Percentiles rank a stretch among this genome's conserved stretches.
These are phyloP conservation scores for Halisarca cf. caerulea DNA, from an alignment of 37 sponge, comb jelly and placozoan species.

Conservation along the genomic window DNA sequence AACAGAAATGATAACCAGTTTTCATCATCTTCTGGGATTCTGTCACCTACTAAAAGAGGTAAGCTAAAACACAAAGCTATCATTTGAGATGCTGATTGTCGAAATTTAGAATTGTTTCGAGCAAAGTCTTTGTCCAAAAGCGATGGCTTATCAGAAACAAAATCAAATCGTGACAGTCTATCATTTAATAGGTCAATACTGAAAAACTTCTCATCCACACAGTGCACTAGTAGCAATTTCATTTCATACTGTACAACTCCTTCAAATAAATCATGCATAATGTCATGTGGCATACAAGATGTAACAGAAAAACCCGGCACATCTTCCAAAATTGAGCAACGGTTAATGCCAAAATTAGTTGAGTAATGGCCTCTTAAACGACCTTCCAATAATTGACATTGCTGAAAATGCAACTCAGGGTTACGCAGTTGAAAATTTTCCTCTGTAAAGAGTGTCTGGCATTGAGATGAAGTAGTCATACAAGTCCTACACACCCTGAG, in stretches of 20 bases:
- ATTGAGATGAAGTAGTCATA: conserved; percentile 28
- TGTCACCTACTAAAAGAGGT: conserved; percentile 45
- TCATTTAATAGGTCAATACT: conserved; percentile 22
- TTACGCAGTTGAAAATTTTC: conserved; percentile 13
- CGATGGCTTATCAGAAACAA: conserved; percentile 25
- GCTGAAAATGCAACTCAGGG: conserved; percentile 25
- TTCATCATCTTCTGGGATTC: conserved; percentile 46
- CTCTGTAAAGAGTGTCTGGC: not conserved
- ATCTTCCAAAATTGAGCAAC: conserved; percentile 31
- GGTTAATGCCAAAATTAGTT: conserved; percentile 38
- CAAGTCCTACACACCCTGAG: conserved; percentile 44
- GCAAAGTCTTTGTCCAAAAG: not conserved
- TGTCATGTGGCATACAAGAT: conserved; percentile 34
- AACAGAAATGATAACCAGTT: conserved; percentile 50
- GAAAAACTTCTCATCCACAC: conserved; percentile 19
- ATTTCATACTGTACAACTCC: conserved; percentile 46
- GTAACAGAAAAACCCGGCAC: conserved; percentile 30
- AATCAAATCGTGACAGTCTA: conserved; percentile 30
- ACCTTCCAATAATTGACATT: conserved; percentile 19
- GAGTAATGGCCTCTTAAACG: conserved; percentile 11
- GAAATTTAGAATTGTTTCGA: not conserved
- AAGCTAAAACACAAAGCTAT: conserved; percentile 22
- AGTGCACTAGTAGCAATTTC: conserved; percentile 16
- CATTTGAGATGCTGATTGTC: conserved; percentile 46
- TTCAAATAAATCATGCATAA: conserved; percentile 61